A percentile compares a stretch with the other conserved stretches of the same genome.
These are phyloP conservation scores for Cossypha dichroa DNA, from an alignment of 2,797 vertebrate genomes.

Conservation along the genomic window DNA sequence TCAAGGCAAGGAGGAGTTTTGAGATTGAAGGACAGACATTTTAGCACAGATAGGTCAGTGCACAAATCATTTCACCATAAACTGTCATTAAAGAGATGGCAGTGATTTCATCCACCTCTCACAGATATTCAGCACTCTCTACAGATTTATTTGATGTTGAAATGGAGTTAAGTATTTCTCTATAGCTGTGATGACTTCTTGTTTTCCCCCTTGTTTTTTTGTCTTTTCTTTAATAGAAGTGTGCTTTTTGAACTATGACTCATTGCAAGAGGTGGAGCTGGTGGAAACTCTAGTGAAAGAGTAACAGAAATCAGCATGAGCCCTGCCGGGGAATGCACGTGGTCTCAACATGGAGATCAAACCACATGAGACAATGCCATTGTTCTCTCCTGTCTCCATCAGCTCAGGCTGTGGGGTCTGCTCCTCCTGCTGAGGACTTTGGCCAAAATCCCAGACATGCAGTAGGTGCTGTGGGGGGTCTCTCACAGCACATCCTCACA, in stretches of 20 bases:
- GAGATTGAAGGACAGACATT: not conserved
- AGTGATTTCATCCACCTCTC: not conserved
- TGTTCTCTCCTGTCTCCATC: not conserved
- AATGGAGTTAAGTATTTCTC: not conserved
- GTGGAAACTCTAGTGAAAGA: not conserved
- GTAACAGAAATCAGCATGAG: not conserved
- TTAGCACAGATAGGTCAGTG: not conserved
- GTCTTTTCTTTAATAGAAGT: not conserved
- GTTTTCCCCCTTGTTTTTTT: not conserved
- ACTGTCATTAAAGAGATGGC: not conserved
- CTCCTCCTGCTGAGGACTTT: not conserved
- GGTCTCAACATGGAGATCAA: not conserved
- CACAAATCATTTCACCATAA: not conserved
- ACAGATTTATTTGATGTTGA: not conserved
- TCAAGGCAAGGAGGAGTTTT: not conserved
- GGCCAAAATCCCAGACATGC: accelerated
- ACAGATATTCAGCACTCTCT: not conserved
- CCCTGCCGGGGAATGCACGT: not conserved
- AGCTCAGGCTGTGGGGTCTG: not conserved
- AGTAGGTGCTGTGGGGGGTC: accelerated
- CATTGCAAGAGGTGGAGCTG: not conserved
- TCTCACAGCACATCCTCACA: not conserved
- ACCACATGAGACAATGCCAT: not conserved
- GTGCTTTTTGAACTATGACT: not conserved
- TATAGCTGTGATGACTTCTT: not conserved